Evolutionary conservation across 2,888 invertebrate genomes (phyloP).

Genomic region (Eupithecia dodoneata): DNA sequence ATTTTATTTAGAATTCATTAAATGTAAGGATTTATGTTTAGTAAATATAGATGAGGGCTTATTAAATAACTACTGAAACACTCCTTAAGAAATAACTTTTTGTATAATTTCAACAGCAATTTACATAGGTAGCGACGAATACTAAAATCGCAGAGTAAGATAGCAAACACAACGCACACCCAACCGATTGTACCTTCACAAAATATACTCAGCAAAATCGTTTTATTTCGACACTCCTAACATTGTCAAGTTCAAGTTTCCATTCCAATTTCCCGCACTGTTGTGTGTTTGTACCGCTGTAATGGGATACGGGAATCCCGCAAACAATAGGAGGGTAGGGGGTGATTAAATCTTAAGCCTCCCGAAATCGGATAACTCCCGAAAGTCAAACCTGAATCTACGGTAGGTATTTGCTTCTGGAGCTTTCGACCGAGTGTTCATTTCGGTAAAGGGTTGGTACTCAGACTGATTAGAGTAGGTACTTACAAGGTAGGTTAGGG

Average conservation of each 20-base stretch:
- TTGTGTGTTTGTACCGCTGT: slow-evolving; percentile 20
- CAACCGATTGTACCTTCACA: slow-evolving; percentile 4
- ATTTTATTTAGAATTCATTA: background rate
- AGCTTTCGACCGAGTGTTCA: slow-evolving; percentile 9
- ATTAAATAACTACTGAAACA: background rate
- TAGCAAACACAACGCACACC: background rate
- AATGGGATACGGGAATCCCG: slow-evolving; percentile 20
- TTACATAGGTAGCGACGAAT: background rate
- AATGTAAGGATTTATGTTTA: background rate
- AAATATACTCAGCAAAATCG: background rate
- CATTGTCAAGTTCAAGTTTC: slow-evolving; percentile 28
- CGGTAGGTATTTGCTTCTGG: slow-evolving; percentile 5
- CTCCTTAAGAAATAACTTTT: background rate
- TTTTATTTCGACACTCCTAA: background rate
- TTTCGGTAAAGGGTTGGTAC: slow-evolving; percentile 12
- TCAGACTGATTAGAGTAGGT: slow-evolving; percentile 8
- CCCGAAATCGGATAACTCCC: slow-evolving; percentile 20
- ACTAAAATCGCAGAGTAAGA: background rate
- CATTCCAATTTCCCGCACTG: slow-evolving; percentile 14
- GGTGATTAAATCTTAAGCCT: slow-evolving; percentile 15
- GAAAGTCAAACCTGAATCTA: slow-evolving; percentile 10
- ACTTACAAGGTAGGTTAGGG: background rate
- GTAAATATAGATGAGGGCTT: too few species aligned
- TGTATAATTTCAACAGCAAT: background rate
- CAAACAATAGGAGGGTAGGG: slow-evolving; percentile 3